These are phyloP conservation scores for Mizuhopecten yessoensis DNA, from an alignment of 1,140 invertebrate species.

Conservation along the genomic window DNA sequence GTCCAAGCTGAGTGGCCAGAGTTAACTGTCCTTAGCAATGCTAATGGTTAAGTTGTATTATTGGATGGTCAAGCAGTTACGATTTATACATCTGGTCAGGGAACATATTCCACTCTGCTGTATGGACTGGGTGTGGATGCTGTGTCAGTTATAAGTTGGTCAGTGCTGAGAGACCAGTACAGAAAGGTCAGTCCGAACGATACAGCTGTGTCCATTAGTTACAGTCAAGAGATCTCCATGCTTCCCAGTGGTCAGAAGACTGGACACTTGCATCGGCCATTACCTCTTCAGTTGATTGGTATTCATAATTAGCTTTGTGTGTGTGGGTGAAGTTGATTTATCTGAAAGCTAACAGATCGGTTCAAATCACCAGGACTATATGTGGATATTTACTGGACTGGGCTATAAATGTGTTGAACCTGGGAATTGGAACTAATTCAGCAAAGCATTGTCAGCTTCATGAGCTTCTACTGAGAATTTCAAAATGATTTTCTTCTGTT, in stretches of 20 bases:
- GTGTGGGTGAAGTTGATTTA: neutral
- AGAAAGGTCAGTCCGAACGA: neutral
- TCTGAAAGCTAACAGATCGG: neutral
- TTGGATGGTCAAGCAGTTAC: neutral
- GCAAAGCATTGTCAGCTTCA: neutral
- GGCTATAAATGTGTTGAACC: neutral
- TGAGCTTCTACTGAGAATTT: neutral
- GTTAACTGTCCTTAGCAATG: constrained; percentile 7
- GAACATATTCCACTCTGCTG: neutral
- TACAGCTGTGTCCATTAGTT: neutral
- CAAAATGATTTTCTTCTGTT: neutral
- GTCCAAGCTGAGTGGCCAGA: neutral
- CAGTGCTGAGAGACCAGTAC: neutral
- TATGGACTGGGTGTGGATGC: neutral
- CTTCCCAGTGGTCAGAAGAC: neutral
- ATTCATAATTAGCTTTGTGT: neutral
- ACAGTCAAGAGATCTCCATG: neutral
- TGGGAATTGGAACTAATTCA: neutral
- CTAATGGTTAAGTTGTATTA: neutral
- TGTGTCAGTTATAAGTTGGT: neutral
- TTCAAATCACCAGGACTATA: neutral
- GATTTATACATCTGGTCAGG: neutral
- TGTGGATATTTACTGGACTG: neutral
- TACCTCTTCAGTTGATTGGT: neutral
- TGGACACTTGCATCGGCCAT: neutral